Evolutionary conservation across 2,888 invertebrate genomes (phyloP).

Genomic region (Pristionchus arcanus): DNA sequence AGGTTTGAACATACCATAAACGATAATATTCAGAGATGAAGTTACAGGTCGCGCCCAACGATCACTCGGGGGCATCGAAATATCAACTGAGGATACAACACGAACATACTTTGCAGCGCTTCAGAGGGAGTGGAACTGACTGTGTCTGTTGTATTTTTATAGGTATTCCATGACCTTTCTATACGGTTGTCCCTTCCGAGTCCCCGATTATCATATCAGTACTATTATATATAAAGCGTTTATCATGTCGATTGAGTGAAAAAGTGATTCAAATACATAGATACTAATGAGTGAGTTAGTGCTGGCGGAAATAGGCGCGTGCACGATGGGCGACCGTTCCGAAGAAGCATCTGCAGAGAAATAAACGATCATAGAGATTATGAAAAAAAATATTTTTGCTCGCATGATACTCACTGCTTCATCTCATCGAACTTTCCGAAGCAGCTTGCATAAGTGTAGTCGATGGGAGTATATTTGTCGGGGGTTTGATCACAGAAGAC

Average conservation of each 20-base stretch:
- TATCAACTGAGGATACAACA: constrained; percentile 4
- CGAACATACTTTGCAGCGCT: neutral
- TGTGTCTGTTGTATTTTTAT: neutral
- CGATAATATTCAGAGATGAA: neutral
- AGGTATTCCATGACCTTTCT: neutral
- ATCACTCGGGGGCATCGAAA: neutral
- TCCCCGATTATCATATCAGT: neutral
- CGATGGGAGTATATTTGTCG: constrained; percentile 20
- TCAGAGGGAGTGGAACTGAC: neutral
- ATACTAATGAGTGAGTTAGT: neutral
- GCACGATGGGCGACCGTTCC: neutral
- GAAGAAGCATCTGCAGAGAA: neutral
- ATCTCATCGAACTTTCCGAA: constrained; percentile 41
- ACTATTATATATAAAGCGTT: neutral
- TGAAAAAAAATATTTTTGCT: too few species aligned
- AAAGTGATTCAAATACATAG: neutral
- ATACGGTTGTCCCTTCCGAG: neutral
- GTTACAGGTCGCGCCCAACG: neutral
- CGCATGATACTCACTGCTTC: constrained; percentile 36
- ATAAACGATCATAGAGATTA: neutral
- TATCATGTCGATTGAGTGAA: neutral
- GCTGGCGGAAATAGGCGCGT: neutral
- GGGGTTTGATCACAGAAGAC: constrained; percentile 22
- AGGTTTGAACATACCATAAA: neutral
- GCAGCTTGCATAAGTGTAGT: constrained; percentile 18